Base-by-base conservation (phyloP, 2,888 invertebrate species). In the Agriopis leucophaearia region DNA sequence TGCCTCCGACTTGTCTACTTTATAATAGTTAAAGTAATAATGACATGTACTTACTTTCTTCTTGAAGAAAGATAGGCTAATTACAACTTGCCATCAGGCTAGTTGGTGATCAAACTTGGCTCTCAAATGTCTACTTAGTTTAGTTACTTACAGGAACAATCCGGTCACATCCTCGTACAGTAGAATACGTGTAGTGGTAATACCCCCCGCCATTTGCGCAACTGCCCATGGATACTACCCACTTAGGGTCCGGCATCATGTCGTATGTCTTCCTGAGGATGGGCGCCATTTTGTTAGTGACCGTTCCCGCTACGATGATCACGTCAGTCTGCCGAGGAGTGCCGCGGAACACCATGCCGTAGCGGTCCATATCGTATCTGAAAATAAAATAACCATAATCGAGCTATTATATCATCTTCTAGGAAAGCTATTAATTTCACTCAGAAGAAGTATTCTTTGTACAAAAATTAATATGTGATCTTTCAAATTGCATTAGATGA, bases 201-300 rank as follows among this genome's bases (percentile, higher is more conserved):
- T 99, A 99, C 10, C 99, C 99, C 27, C 99, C 99, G 44, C 99
- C 99, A 88, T 99, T 99, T 10, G 99, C 99, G 92, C 99, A 99
- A 85, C 99, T 99, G 48, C 99, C 99, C 99, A 99, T 99, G 0
- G 99, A 99, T 82, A 99, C 97, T 12, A 99, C 99, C 98, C 98
- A 99, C 78, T 97, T 95, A 0, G 99, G 99, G 72, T 99, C 98
- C 15, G 98, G 97, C 99, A 99, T 99, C 95, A 98, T 97, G 94
- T 99, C 99, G 83, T 98, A 99, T 13, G 99, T 97, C 94, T 98
- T 98, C 71, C 99, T 95, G 27, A 99, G 92, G 27, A 99, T 97
- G 6, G 99, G 99, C 59, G 99, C 99, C 99, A 99, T 99, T 94
- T 99, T 99, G 92, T 99, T 99, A 57, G 99, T 99, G 60, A 99